These are phyloP conservation scores for Orgyia antiqua DNA, from an alignment of 2,888 invertebrate genomes.

Conservation along the genomic window DNA sequence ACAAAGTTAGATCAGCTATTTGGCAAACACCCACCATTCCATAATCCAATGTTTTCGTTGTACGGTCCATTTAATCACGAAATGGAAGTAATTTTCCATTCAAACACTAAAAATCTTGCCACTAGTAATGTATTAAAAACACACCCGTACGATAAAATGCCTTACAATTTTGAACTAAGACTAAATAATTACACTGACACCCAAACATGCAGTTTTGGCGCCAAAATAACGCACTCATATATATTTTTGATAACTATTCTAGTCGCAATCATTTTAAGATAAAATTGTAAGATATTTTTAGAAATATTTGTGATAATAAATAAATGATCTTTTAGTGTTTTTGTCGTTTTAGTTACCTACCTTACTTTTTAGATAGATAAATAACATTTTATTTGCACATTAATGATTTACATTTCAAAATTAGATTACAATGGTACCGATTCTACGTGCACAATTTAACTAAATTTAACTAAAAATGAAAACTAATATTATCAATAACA, in stretches of 20 bases:
- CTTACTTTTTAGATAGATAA: too few species aligned
- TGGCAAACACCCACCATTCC: slow-evolving; percentile 76
- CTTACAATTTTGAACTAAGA: slow-evolving; percentile 55
- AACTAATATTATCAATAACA: too few species aligned
- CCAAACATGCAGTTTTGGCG: slow-evolving; percentile 36
- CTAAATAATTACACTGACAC: slow-evolving; percentile 37
- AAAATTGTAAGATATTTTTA: not conserved
- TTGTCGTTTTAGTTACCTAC: too few species aligned
- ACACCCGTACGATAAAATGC: slow-evolving; percentile 54
- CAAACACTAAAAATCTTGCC: slow-evolving; percentile 62
- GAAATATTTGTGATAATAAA: slow-evolving; percentile 13
- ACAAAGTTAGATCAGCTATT: slow-evolving; percentile 84
- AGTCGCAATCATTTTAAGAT: slow-evolving; percentile 29
- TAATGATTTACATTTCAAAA: too few species aligned
- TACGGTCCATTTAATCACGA: slow-evolving; percentile 83
- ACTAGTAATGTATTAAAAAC: slow-evolving; percentile 41
- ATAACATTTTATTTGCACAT: too few species aligned
- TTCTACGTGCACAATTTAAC: too few species aligned
- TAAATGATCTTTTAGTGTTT: too few species aligned
- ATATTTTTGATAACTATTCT: slow-evolving; percentile 36
- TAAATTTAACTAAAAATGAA: too few species aligned
- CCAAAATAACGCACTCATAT: slow-evolving; percentile 32
- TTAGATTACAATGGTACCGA: too few species aligned
- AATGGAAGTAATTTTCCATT: slow-evolving; percentile 82
- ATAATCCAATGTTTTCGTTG: slow-evolving; percentile 82